phyloP scores from a whole-genome alignment of 2,888 invertebrate genomes.

The Drosophila fungiperda region DNA sequence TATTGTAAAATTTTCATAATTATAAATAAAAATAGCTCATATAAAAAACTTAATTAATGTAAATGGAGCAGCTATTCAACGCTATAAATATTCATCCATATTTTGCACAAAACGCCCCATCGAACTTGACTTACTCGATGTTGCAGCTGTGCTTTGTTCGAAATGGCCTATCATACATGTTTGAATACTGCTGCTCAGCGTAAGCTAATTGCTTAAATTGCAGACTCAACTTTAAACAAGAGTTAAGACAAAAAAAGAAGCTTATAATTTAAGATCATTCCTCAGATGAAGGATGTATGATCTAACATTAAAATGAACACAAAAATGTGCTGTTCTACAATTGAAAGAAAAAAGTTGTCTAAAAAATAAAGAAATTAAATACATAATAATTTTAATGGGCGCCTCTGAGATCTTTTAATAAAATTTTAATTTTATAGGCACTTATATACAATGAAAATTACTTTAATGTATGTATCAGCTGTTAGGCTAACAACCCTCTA shows the following conservation, averaged over 20 bases:
- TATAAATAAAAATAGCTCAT: not conserved
- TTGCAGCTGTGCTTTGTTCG: not conserved
- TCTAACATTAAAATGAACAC: not conserved
- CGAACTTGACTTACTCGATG: constrained; percentile 31
- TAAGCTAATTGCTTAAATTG: not conserved
- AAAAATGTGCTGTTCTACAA: not conserved
- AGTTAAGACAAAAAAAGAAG: not conserved
- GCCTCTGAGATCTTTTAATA: not conserved
- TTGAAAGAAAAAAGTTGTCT: not conserved
- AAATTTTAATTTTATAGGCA: too few species aligned
- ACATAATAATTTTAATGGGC: not conserved
- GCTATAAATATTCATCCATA: not conserved
- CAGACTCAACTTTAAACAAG: not conserved
- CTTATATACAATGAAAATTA: not conserved
- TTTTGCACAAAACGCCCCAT: not conserved
- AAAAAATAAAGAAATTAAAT: not conserved
- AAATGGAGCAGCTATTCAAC: not conserved
- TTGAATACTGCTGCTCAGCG: not conserved
- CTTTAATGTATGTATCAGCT: not conserved
- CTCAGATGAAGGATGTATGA: not conserved
- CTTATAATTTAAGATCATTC: not conserved
- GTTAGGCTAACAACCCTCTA: not conserved
- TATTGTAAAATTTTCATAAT: not conserved
- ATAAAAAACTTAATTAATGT: not conserved
- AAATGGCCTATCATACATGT: constrained; percentile 1